Percentiles rank a stretch among this genome's conserved stretches.
Evolutionary conservation across 2,888 invertebrate species (phyloP).

Genomic region (Brachypterus glaber): DNA sequence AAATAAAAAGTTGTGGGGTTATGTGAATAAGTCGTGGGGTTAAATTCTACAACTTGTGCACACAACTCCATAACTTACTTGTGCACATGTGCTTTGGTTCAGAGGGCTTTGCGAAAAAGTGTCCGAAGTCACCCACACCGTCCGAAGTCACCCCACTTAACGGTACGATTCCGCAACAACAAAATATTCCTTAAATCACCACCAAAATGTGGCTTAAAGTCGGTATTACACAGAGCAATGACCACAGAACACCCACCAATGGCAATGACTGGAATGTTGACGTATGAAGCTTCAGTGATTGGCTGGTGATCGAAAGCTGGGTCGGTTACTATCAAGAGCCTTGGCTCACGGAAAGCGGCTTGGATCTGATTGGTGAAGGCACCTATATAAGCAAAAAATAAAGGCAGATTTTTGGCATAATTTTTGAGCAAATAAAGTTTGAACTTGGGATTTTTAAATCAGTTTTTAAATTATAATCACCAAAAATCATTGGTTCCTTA

Average conservation of each 20-base stretch:
- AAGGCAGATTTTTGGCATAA: conserved; percentile 16
- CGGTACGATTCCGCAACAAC: too few species aligned
- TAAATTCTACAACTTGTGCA: too few species aligned
- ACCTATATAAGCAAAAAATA: conserved; percentile 33
- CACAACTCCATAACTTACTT: too few species aligned
- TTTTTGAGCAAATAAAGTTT: conserved; percentile 4
- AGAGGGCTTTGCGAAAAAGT: too few species aligned
- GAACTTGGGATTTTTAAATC: conserved; percentile 2
- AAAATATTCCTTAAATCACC: too few species aligned
- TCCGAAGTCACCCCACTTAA: too few species aligned
- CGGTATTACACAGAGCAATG: conserved; percentile 97
- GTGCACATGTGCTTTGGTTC: too few species aligned
- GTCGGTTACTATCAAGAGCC: conserved; percentile 92
- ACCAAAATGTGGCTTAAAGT: conserved; percentile 50
- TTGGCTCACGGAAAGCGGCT: conserved; percentile 97
- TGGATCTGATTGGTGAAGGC: conserved; percentile 54
- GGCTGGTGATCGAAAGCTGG: conserved; percentile 92
- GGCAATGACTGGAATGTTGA: conserved; percentile 99
- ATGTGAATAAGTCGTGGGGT: too few species aligned
- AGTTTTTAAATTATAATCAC: conserved; percentile 29
- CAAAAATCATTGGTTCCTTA: conserved; percentile 56
- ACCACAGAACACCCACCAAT: too few species aligned
- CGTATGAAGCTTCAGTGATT: conserved; percentile 97
- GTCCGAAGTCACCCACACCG: too few species aligned
- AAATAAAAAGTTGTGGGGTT: too few species aligned